Base-by-base conservation (phyloP, 2,888 invertebrate species). In the Melinaea menophilus region DNA sequence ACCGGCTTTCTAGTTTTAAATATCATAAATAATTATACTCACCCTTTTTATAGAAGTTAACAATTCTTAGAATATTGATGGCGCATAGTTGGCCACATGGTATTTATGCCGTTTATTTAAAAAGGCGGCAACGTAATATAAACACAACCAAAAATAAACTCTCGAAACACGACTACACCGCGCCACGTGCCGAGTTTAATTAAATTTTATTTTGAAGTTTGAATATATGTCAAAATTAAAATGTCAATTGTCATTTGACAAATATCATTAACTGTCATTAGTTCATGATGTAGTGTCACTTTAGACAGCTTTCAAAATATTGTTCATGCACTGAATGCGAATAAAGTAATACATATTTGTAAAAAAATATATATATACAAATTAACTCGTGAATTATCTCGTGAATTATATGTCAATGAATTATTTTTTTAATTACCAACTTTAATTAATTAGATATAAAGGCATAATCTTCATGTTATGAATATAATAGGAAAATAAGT, bases 171-270 rank as follows among this genome's bases (percentile, higher is more conserved):
- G 47, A 55, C 31, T 51, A 46, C 60, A 41, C 48, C 34, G 46
- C 63, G 63, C 67, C 63, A 61, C 65, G 67, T 59, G 65, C 65
- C 48, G 45, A 51, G 45, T 45, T 51, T 54, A 56, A 54, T 57
- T 56, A 47, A 59, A 46, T 13, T 58, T 62, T 22, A 35, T 51
- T 7, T 51, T 31, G 51, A 51, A 51, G 51, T 51, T 51, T 51
- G 31, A 31, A 51, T 31, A 41, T 9, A 12, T 51, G 51, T 51
- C 51, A 51, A 51, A 51, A 41, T 41, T 41, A 41, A 41, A 41
- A 41, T 41, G 41, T 31, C 51, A 31, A n/a, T 31, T 51, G 51
- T 31, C 51, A 51, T n/a, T 31, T 51, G 51, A 31, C 51, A 51
- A 31, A 5, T 51, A 41, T 3, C 41, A 41, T 9, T 51, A 51